Evolutionary conservation across 2,888 invertebrate species (phyloP).

Genomic region (Falcaria lacertinaria): DNA sequence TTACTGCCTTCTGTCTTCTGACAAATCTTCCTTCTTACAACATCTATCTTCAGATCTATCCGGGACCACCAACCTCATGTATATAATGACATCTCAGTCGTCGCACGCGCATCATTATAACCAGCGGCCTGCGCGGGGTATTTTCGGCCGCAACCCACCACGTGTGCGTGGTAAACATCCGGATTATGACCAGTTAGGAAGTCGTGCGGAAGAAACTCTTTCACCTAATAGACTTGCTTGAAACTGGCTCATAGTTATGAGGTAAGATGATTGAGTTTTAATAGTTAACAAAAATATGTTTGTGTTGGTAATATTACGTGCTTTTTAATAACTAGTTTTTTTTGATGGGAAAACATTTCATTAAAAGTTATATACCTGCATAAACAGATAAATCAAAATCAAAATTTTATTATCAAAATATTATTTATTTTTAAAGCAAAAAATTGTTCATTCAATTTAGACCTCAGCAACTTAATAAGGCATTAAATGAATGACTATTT

Average conservation of each 20-base stretch:
- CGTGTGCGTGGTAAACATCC: conserved; percentile 63
- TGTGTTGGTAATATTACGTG: too few species aligned
- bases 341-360: too few species aligned
- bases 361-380: too few species aligned
- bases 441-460: too few species aligned
- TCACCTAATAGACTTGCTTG: neutral
- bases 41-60: conserved; percentile 16
- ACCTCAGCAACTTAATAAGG: too few species aligned
- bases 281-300: neutral
- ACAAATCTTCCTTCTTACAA: too few species aligned
- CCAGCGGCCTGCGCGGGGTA: conserved; percentile 22
- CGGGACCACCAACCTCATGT: conserved; percentile 9
- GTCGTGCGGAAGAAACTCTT: conserved; percentile 23
- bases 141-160: conserved; percentile 39
- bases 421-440: too few species aligned
- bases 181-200: conserved; percentile 42
- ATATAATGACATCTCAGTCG: conserved; percentile 14
- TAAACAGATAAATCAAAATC: too few species aligned
- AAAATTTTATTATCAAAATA: too few species aligned
- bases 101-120: conserved; percentile 25
- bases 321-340: too few species aligned
- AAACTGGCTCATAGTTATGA: neutral
- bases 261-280: neutral
- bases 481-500: too few species aligned
- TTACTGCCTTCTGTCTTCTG: too few species aligned